Evolutionary conservation across 92 coral and sea anemone genomes (phyloP).

Genomic region (Siderastrea siderea): DNA sequence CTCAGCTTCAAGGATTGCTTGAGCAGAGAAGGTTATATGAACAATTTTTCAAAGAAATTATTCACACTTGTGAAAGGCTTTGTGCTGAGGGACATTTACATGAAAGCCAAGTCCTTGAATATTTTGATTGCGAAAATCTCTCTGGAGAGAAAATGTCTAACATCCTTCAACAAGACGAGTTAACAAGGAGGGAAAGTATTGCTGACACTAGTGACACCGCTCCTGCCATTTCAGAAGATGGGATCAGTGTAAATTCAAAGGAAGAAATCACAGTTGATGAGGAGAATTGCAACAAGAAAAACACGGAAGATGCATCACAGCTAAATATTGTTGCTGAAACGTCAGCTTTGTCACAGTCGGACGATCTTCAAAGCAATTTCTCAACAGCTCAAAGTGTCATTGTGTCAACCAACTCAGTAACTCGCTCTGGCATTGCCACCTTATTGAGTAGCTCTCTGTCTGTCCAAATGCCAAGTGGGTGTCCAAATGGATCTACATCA

Average conservation of each 20-base stretch:
- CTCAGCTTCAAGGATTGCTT: not conserved
- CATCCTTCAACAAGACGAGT: conserved; percentile 11
- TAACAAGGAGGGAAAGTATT: not conserved
- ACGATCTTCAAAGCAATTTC: not conserved
- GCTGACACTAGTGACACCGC: not conserved
- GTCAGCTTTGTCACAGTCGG: not conserved
- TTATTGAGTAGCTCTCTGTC: not conserved
- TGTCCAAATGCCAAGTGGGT: not conserved
- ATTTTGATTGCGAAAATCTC: conserved; percentile 7
- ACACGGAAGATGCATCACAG: not conserved
- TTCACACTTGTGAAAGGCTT: conserved; percentile 9
- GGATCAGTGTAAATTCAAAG: not conserved
- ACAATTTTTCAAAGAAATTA: conserved; percentile 5
- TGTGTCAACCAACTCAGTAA: not conserved
- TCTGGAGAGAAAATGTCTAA: conserved; percentile 25
- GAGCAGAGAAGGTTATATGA: conserved; percentile 8
- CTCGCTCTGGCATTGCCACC: not conserved
- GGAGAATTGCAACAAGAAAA: not conserved
- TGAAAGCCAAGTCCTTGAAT: not conserved
- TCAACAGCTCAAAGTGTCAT: not conserved
- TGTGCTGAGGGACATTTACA: conserved; percentile 1
- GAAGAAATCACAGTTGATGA: not conserved
- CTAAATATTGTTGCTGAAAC: not conserved
- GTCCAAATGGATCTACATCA: not conserved
- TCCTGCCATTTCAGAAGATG: not conserved